Conservation (phyloP, 2,797 vertebrate species). For the Coccyzus lansbergi region DNA sequence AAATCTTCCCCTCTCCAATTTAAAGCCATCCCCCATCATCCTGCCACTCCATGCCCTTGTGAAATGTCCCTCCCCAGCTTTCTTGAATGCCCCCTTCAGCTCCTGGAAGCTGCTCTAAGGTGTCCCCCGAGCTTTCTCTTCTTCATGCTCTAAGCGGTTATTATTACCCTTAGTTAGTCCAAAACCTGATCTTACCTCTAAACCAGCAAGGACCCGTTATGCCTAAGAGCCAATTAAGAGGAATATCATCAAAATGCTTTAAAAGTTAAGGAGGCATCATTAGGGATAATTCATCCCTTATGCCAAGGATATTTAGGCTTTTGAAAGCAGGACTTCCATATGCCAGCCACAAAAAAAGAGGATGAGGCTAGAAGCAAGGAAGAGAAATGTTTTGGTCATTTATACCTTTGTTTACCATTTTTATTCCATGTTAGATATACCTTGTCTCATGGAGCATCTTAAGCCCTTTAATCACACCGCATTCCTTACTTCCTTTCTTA, state of each 20-base stretch:
- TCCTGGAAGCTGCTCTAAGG: too few relatives aligned
- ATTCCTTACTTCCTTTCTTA: background rate
- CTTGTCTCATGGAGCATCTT: background rate
- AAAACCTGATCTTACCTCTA: background rate
- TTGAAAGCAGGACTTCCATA: background rate
- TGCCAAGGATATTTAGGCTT: background rate
- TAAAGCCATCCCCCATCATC: too few relatives aligned
- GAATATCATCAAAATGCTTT: background rate
- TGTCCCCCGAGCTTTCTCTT: too few relatives aligned
- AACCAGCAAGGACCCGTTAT: background rate
- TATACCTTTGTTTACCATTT: background rate
- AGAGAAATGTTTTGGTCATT: accelerated
- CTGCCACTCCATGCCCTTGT: too few relatives aligned
- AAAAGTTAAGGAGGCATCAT: background rate
- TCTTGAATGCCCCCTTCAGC: too few relatives aligned
- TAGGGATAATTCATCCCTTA: background rate
- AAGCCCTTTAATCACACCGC: background rate
- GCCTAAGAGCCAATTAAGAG: background rate
- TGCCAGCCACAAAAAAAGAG: background rate
- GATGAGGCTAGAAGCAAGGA: background rate
- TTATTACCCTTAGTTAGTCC: background rate
- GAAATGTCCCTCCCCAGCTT: too few relatives aligned
- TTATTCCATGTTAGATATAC: background rate
- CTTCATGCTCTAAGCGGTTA: background rate
- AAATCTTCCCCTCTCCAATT: too few relatives aligned